phyloP scores from a whole-genome alignment of 2,113 vertebrate species.

The Crypturellus undulatus region DNA sequence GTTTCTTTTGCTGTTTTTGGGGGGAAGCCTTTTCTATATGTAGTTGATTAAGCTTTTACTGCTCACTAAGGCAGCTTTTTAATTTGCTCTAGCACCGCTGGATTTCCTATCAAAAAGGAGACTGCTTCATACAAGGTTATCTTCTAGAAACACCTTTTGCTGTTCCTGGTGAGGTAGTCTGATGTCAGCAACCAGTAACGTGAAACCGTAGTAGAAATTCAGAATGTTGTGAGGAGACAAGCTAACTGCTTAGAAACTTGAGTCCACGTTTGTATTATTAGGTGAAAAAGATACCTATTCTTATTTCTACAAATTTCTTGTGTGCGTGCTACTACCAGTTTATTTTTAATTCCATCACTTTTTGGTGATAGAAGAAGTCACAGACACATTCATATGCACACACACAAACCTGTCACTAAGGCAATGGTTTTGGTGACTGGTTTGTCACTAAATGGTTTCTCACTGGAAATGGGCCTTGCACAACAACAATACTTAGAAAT shows the following conservation, averaged over 20 bases:
- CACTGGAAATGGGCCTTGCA: not conserved
- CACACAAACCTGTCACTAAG: not conserved
- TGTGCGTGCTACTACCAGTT: not conserved
- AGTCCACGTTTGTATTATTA: not conserved
- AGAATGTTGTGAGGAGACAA: not conserved
- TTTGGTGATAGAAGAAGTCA: not conserved
- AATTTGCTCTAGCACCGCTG: not conserved
- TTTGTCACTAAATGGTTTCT: not conserved
- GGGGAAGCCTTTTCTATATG: not conserved
- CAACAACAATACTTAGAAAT: not conserved
- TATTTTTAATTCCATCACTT: slow-evolving; percentile 14
- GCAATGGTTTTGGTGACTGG: not conserved
- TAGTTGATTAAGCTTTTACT: not conserved
- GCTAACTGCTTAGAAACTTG: not conserved
- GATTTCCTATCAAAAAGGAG: not conserved
- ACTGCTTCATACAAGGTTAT: not conserved
- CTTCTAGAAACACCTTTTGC: not conserved
- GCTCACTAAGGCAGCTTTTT: not conserved
- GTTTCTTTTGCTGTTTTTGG: not conserved
- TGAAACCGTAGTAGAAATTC: not conserved
- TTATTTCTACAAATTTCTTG: not conserved
- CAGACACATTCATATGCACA: not conserved
- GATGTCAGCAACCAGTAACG: not conserved
- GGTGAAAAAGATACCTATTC: not conserved
- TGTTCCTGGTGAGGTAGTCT: not conserved